Percentiles rank a stretch among this genome's conserved stretches.
Conservation (phyloP, 1,140 invertebrate species). For the Platorchestia sp. region DNA sequence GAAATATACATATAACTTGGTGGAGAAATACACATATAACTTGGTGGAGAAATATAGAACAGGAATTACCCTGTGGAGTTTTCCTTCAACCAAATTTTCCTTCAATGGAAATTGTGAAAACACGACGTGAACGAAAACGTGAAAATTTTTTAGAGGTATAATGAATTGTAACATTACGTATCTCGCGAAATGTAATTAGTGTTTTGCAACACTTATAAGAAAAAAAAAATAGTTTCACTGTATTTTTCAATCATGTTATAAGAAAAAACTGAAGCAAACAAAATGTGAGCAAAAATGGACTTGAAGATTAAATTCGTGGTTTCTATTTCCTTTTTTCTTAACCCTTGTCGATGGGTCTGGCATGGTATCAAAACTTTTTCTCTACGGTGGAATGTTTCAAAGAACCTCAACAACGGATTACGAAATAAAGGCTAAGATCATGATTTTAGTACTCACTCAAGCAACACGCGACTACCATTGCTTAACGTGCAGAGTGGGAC, state of each 20-base stretch:
- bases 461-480: neutral
- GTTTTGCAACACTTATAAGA: neutral
- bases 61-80: neutral
- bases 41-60: neutral
- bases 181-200: neutral
- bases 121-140: too few species aligned
- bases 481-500: neutral
- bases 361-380: neutral
- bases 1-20: neutral
- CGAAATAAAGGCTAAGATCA: neutral
- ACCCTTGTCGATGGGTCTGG: neutral
- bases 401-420: too few species aligned
- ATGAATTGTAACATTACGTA: neutral
- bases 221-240: neutral
- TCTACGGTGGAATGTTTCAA: neutral
- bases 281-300: neutral
- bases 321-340: neutral
- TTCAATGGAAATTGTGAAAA: neutral
- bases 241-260: neutral
- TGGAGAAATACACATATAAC: neutral
- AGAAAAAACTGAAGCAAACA: neutral
- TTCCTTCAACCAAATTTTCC: neutral
- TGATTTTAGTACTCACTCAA: neutral
- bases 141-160: too few species aligned
- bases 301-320: neutral